phyloP scores from a whole-genome alignment of 2,888 invertebrate species.

The Xestia c-nigrum region DNA sequence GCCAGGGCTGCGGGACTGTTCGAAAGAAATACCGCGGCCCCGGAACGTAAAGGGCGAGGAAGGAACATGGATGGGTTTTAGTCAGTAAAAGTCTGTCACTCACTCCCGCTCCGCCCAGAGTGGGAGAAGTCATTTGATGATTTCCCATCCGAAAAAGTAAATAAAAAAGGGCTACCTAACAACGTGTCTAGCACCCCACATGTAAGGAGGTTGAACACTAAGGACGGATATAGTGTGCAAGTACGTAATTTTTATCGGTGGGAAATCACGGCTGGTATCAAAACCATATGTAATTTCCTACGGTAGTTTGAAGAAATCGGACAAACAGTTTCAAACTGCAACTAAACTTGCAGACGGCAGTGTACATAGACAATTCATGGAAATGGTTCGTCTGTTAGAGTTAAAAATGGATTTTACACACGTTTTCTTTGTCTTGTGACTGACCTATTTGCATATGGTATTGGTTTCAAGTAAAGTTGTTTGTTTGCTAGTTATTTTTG shows the following conservation, averaged over 20 bases:
- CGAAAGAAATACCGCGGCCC: no score
- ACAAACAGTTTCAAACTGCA: neutral
- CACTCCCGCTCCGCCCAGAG: no score
- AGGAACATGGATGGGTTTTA: no score
- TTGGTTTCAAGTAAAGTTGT: constrained; percentile 1
- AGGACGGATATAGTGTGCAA: neutral
- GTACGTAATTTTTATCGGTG: neutral
- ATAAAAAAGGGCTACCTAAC: neutral
- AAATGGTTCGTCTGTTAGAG: constrained; percentile 1
- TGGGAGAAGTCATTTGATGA: no score
- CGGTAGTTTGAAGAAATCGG: neutral
- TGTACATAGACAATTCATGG: neutral
- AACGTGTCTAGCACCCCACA: neutral
- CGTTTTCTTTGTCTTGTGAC: constrained; percentile 15
- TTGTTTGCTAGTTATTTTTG: neutral
- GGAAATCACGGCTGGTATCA: neutral
- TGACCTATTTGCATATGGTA: constrained; percentile 30
- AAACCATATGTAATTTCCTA: neutral
- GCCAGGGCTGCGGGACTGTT: no score
- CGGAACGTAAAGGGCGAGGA: no score
- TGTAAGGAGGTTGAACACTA: neutral
- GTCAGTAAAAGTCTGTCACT: no score
- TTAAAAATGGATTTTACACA: constrained; percentile 20
- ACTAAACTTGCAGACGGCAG: neutral
- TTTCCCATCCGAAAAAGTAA: no score